A percentile compares a stretch with the other conserved stretches of the same genome.
Evolutionary conservation across 2,797 vertebrate genomes (phyloP).

Genomic region (Halcyon badia): DNA sequence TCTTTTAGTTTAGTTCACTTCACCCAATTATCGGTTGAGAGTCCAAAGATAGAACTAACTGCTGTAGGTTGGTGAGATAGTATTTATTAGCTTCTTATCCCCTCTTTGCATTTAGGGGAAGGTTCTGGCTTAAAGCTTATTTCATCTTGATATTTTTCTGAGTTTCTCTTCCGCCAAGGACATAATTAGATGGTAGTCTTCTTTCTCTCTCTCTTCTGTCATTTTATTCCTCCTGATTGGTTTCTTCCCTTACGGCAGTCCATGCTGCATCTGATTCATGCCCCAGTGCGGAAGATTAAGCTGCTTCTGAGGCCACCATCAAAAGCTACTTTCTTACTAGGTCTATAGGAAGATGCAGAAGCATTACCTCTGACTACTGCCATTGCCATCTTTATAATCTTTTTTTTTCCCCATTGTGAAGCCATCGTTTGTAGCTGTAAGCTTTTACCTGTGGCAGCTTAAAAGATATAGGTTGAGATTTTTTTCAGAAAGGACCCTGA

Average conservation of each 20-base stretch:
- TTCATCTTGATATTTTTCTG: background rate
- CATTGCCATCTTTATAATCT: constrained; percentile 41
- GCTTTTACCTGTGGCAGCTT: constrained; percentile 59
- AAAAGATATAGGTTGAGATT: constrained; percentile 39
- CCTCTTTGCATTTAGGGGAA: background rate
- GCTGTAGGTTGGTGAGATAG: background rate
- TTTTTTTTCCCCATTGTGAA: constrained; percentile 26
- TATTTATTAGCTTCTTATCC: background rate
- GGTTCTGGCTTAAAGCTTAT: background rate
- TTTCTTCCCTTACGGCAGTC: background rate
- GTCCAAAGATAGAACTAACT: background rate
- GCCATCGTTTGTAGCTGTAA: constrained; percentile 48
- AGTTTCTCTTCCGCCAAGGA: background rate
- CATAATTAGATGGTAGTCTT: background rate
- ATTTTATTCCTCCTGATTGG: constrained; percentile 1
- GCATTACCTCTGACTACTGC: constrained; percentile 21
- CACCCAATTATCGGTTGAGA: background rate
- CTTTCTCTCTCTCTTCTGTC: background rate
- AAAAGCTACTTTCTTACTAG: constrained; percentile 33
- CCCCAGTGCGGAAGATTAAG: constrained; percentile 21
- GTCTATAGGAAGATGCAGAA: constrained; percentile 45
- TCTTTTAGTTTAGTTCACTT: background rate
- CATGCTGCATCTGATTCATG: background rate
- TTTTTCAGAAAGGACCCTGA: constrained; percentile 44
- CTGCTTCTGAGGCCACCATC: constrained; percentile 24